Conservation (phyloP, 2,113 vertebrate genomes). For the Paradoxurus hermaphroditus region DNA sequence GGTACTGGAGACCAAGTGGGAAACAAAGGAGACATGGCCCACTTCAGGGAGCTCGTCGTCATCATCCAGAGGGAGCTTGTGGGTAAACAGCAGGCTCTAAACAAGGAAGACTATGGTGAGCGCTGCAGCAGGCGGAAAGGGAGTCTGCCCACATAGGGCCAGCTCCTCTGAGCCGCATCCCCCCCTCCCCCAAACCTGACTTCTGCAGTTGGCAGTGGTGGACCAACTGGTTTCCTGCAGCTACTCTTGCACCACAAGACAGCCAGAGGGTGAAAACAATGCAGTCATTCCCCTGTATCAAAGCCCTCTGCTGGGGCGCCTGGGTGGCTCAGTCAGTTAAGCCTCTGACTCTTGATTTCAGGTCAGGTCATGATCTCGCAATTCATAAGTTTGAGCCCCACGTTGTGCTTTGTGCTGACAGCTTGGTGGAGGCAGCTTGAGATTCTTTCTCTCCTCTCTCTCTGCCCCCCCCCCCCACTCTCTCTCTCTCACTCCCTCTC, state of each 20-base stretch:
- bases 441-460: no score
- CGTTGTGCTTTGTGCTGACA: no score
- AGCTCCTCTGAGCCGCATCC: neutral
- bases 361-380: no score
- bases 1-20: no score
- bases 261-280: neutral
- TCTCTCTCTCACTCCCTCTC: no score
- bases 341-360: no score
- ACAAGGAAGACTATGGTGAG: neutral
- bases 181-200: neutral
- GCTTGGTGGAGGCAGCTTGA: no score
- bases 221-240: neutral
- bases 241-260: neutral
- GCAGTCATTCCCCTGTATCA: neutral
- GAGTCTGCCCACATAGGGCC: neutral
- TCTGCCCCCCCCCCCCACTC: no score
- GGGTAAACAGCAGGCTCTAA: neutral
- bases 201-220: neutral
- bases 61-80: neutral
- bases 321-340: no score
- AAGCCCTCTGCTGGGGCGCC: neutral
- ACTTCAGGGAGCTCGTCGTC: neutral
- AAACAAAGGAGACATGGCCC: rapidly evolving
- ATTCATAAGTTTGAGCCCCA: no score
- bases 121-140: neutral